A percentile compares a stretch with the other conserved stretches of the same genome.
phyloP scores from a whole-genome alignment of 1,140 invertebrate genomes.

The Gryllus bimaculatus region DNA sequence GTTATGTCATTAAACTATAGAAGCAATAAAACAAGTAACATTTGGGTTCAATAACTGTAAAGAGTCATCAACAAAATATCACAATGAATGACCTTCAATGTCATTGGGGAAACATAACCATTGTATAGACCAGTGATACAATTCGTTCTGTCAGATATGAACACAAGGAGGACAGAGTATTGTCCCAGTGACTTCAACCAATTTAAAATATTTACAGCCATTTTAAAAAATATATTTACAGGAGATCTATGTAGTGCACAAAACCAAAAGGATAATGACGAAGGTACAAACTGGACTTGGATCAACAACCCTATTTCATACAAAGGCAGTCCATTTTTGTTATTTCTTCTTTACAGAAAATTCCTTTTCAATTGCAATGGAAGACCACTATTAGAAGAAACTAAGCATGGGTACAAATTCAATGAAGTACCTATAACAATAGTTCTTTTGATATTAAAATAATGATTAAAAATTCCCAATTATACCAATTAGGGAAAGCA shows the following conservation, averaged over 20 bases:
- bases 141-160: background rate
- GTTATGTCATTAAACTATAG: no score
- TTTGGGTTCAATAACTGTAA: background rate
- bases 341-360: background rate
- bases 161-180: background rate
- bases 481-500: background rate
- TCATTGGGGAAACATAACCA: background rate
- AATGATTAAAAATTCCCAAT: background rate
- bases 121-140: background rate
- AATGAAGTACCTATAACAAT: background rate
- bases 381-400: background rate
- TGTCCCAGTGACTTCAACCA: background rate
- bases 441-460: background rate
- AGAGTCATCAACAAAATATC: background rate
- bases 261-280: background rate
- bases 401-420: background rate
- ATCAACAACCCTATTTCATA: background rate
- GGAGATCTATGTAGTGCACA: background rate
- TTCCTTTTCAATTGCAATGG: background rate
- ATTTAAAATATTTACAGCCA: background rate
- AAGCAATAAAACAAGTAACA: background rate
- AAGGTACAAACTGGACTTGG: background rate
- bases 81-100: background rate
- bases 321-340: background rate
- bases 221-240: background rate